A percentile compares a stretch with the other conserved stretches of the same genome.
Evolutionary conservation across 2,888 invertebrate species (phyloP).

Genomic region (Drosophila ustulata): DNA sequence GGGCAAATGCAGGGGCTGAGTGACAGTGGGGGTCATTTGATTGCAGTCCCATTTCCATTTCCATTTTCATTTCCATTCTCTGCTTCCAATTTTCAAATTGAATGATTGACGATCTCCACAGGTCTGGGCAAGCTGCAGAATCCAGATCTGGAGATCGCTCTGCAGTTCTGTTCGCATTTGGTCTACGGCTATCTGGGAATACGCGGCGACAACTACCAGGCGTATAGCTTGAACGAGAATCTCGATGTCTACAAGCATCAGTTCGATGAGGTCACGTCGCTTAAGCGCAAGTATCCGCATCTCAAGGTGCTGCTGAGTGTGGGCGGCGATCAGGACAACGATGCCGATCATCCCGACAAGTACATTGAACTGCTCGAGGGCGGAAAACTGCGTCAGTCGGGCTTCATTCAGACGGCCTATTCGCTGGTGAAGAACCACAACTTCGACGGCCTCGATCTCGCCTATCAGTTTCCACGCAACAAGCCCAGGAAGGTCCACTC

Average conservation of each 20-base stretch:
- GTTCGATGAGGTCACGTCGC: constrained; percentile 89
- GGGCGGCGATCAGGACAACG: constrained; percentile 90
- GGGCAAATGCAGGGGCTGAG: constrained; percentile 13
- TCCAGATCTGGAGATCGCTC: constrained; percentile 89
- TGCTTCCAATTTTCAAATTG: constrained; percentile 28
- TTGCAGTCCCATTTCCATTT: constrained; percentile 1
- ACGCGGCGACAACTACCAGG: constrained; percentile 89
- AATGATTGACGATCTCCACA: constrained; percentile 81
- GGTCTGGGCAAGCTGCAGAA: constrained; percentile 92
- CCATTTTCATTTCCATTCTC: neutral
- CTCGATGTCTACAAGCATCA: constrained; percentile 90
- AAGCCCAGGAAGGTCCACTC: constrained; percentile 91
- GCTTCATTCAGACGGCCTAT: constrained; percentile 91
- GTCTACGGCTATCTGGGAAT: constrained; percentile 93
- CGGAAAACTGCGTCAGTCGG: constrained; percentile 89
- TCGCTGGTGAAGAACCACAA: constrained; percentile 90
- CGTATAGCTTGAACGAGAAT: constrained; percentile 89
- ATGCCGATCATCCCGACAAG: constrained; percentile 87
- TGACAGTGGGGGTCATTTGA: constrained; percentile 7
- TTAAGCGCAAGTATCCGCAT: constrained; percentile 89
- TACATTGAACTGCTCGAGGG: constrained; percentile 91
- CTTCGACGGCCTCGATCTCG: constrained; percentile 95
- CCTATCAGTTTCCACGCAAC: constrained; percentile 93
- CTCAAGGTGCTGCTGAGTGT: constrained; percentile 91
- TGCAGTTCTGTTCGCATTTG: constrained; percentile 92